Percentiles rank a stretch among this genome's conserved stretches.
Evolutionary conservation across 2,797 vertebrate genomes (phyloP).

Genomic region (Scarus forsteni): DNA sequence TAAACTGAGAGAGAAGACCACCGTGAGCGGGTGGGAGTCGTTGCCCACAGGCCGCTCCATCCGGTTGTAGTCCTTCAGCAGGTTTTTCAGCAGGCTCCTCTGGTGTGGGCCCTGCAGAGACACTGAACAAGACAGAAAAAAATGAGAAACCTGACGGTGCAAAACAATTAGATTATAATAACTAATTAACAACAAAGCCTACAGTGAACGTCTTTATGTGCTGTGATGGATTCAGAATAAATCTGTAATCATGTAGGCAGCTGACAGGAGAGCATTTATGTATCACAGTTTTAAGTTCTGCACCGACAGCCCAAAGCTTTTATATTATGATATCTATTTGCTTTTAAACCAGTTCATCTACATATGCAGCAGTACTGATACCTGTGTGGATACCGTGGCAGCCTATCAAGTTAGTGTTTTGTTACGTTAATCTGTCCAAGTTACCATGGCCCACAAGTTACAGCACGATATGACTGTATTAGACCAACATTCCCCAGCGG

Average conservation of each 20-base stretch:
- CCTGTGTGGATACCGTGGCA: too few species aligned
- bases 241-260: not conserved
- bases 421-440: too few species aligned
- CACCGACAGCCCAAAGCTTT: too few species aligned
- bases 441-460: too few species aligned
- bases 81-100: slow-evolving; percentile 93
- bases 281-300: too few species aligned
- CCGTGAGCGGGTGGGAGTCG: slow-evolving; percentile 93
- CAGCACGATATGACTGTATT: too few species aligned
- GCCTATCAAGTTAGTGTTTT: too few species aligned
- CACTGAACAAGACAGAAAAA: slow-evolving; percentile 73
- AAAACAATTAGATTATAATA: not conserved
- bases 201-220: slow-evolving; percentile 1
- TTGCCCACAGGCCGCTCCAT: slow-evolving; percentile 96
- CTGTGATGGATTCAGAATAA: not conserved
- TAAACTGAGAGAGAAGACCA: slow-evolving; percentile 91
- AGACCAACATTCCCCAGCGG: too few species aligned
- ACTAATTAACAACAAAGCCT: not conserved
- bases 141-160: not conserved
- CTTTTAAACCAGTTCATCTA: too few species aligned
- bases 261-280: not conserved
- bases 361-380: too few species aligned
- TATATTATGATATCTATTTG: too few species aligned
- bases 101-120: slow-evolving; percentile 96
- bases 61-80: slow-evolving; percentile 96